These are phyloP conservation scores for Scleropages formosus DNA, from an alignment of 2,797 vertebrate genomes.

Conservation along the genomic window DNA sequence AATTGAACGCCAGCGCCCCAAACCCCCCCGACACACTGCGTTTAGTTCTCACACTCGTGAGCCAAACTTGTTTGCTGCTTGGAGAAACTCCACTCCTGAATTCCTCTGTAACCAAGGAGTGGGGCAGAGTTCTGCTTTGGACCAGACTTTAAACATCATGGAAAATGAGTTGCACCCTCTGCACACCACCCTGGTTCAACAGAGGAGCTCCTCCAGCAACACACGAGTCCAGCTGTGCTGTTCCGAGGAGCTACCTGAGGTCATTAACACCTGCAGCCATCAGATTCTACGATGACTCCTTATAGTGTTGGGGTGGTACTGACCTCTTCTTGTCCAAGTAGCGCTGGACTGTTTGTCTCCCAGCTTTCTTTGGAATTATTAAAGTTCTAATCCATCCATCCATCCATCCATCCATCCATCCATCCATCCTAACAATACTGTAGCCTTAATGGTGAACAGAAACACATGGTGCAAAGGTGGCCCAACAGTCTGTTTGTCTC, in stretches of 20 bases:
- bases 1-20: background rate
- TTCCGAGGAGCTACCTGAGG: background rate
- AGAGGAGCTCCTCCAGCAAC: background rate
- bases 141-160: no score
- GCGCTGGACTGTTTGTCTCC: no score
- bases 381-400: background rate
- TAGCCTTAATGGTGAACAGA: no score
- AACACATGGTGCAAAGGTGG: background rate
- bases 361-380: background rate
- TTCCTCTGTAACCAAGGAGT: conserved; percentile 2
- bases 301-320: no score
- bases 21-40: background rate
- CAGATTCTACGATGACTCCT: no score
- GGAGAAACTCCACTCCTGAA: background rate
- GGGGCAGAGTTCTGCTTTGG: background rate
- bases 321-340: no score
- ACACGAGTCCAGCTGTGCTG: background rate
- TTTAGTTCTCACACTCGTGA: background rate
- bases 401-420: background rate
- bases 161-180: background rate
- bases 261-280: no score
- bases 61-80: background rate
- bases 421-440: background rate
- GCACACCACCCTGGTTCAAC: background rate
- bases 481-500: background rate